A percentile compares a stretch with the other conserved stretches of the same genome.
Evolutionary conservation across 2,797 vertebrate genomes (phyloP).

Genomic region (Sardinella longiceps): DNA sequence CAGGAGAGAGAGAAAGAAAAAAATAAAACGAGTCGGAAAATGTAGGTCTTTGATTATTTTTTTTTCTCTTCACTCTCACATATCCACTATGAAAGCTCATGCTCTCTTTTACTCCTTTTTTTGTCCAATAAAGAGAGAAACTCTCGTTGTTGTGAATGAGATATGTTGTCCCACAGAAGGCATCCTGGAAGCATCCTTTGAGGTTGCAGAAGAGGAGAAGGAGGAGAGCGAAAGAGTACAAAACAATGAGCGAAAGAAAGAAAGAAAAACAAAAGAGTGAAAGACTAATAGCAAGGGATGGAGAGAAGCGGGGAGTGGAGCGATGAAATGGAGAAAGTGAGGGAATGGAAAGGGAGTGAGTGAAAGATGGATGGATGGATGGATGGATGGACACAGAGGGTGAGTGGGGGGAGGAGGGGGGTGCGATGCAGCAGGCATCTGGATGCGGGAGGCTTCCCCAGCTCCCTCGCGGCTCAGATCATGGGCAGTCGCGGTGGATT

Average conservation of each 20-base stretch:
- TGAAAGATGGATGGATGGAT: neutral
- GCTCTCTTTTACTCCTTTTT: constrained; percentile 49
- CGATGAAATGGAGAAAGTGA: neutral
- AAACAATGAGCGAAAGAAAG: constrained; percentile 40
- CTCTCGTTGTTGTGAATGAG: neutral
- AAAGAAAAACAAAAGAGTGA: neutral
- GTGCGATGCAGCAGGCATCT: neutral
- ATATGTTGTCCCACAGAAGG: neutral
- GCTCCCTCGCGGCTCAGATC: neutral
- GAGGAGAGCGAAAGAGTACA: constrained; percentile 23
- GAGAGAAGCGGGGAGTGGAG: constrained; percentile 33
- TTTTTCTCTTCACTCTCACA: neutral
- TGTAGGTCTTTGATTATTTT: constrained; percentile 61
- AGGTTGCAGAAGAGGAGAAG: neutral
- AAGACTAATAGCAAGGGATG: constrained; percentile 38
- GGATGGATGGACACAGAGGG: neutral
- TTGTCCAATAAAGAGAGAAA: neutral
- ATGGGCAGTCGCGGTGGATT: constrained; percentile 15
- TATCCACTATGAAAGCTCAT: constrained; percentile 55
- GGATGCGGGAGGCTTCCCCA: neutral
- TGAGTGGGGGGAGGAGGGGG: too few species aligned
- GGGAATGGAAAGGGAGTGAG: neutral
- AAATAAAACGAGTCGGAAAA: neutral
- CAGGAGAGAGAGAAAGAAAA: constrained; percentile 54
- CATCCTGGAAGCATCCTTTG: neutral